Percentiles rank a stretch among this genome's conserved stretches.
phyloP scores from a whole-genome alignment of 2,888 invertebrate genomes.

The Morpho deidamia region DNA sequence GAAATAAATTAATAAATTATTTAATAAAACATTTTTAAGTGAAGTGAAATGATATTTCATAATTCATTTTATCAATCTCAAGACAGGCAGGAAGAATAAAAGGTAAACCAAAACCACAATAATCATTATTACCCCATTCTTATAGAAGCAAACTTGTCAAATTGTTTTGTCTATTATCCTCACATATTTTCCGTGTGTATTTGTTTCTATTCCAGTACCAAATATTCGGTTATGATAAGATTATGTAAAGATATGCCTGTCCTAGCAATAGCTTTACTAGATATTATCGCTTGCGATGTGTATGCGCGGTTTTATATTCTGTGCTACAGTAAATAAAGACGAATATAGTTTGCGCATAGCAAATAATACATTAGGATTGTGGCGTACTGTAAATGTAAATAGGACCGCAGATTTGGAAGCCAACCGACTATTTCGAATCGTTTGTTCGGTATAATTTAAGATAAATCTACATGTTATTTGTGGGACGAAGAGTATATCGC shows the following conservation, averaged over 20 bases:
- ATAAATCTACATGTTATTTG: slow-evolving; percentile 28
- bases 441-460: slow-evolving; percentile 29
- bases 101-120: too few relatives aligned
- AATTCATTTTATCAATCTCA: background rate
- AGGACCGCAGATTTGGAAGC: slow-evolving; percentile 24
- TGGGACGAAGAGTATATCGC: slow-evolving; percentile 16
- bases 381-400: slow-evolving; percentile 34
- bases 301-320: slow-evolving; percentile 1
- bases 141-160: background rate
- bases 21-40: too few relatives aligned
- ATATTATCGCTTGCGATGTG: slow-evolving; percentile 1
- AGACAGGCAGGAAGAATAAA: background rate
- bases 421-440: slow-evolving; percentile 27
- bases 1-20: too few relatives aligned
- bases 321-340: background rate
- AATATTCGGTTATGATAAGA: slow-evolving; percentile 21
- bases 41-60: background rate
- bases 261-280: slow-evolving; percentile 10
- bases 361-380: slow-evolving; percentile 17
- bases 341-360: background rate
- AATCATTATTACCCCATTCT: background rate
- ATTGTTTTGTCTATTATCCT: background rate
- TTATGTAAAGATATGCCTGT: slow-evolving; percentile 19
- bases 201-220: slow-evolving; percentile 7
- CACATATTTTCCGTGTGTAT: background rate